Percentiles rank a stretch among this genome's conserved stretches.
Evolutionary conservation across 2,888 invertebrate genomes (phyloP).

Genomic region (Orthosia incerta): DNA sequence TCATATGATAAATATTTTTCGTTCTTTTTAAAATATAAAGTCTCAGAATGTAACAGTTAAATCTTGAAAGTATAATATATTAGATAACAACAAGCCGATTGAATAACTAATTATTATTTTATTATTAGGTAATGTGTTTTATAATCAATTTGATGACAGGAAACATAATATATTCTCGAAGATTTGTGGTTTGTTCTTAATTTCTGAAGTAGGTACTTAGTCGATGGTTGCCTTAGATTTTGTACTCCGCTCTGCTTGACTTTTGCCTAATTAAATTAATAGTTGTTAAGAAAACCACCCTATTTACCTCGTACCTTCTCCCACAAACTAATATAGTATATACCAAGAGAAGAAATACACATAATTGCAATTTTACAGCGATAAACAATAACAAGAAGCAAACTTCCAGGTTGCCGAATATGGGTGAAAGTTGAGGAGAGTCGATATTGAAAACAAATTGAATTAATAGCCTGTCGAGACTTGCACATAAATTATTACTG

Average conservation of each 20-base stretch:
- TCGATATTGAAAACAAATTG: constrained; percentile 78
- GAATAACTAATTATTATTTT: constrained; percentile 16
- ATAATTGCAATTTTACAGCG: constrained; percentile 43
- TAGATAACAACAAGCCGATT: constrained; percentile 43
- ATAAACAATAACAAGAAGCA: constrained; percentile 56
- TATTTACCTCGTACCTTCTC: neutral
- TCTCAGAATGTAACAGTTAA: constrained; percentile 4
- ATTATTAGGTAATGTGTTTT: constrained; percentile 33
- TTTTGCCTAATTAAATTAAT: neutral
- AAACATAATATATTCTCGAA: neutral
- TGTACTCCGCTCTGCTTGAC: neutral
- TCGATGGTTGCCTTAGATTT: neutral
- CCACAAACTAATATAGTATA: neutral
- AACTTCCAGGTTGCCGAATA: constrained; percentile 72
- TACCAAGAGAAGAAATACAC: constrained; percentile 1
- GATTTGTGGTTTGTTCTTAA: neutral
- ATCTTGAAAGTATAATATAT: constrained; percentile 26
- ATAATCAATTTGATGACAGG: constrained; percentile 14
- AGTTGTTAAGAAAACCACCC: neutral
- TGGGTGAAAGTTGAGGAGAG: constrained; percentile 79
- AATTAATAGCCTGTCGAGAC: constrained; percentile 76
- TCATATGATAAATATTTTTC: neutral
- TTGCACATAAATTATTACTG: constrained; percentile 76
- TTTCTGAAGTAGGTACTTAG: neutral
- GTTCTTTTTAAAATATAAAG: neutral